Evolutionary conservation across 2,113 vertebrate genomes (phyloP).

Genomic region (Dinomys branickii): DNA sequence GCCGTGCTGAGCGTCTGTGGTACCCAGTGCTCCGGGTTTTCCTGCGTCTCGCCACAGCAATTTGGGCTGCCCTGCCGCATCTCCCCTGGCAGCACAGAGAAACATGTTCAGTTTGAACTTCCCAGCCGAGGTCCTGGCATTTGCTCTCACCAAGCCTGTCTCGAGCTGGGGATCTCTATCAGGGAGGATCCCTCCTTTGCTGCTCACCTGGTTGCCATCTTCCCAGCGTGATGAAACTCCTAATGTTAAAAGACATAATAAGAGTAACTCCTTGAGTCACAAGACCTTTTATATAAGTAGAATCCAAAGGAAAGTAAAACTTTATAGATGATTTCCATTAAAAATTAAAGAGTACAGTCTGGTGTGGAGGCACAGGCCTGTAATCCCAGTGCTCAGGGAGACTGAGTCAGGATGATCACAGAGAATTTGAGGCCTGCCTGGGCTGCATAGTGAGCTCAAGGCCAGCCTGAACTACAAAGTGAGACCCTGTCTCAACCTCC

Average conservation of each 20-base stretch:
- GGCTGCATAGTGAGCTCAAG: not conserved
- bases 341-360: not conserved
- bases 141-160: too few relatives aligned
- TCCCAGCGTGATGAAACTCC: too few relatives aligned
- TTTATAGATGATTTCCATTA: not conserved
- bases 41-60: too few relatives aligned
- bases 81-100: too few relatives aligned
- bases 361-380: not conserved
- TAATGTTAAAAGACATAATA: not conserved
- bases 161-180: too few relatives aligned
- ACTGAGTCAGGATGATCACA: not conserved
- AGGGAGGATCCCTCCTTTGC: too few relatives aligned
- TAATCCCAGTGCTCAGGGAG: not conserved
- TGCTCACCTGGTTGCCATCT: too few relatives aligned
- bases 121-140: too few relatives aligned
- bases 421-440: not conserved
- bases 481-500: not conserved
- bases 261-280: not conserved
- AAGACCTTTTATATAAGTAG: not conserved
- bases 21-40: too few relatives aligned
- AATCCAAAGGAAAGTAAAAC: constrained; percentile 1
- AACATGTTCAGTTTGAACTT: too few relatives aligned
- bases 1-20: too few relatives aligned
- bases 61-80: too few relatives aligned
- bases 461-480: not conserved